Evolutionary conservation across 1,140 invertebrate species (phyloP).

Genomic region (Acyrthosiphon pisum): DNA sequence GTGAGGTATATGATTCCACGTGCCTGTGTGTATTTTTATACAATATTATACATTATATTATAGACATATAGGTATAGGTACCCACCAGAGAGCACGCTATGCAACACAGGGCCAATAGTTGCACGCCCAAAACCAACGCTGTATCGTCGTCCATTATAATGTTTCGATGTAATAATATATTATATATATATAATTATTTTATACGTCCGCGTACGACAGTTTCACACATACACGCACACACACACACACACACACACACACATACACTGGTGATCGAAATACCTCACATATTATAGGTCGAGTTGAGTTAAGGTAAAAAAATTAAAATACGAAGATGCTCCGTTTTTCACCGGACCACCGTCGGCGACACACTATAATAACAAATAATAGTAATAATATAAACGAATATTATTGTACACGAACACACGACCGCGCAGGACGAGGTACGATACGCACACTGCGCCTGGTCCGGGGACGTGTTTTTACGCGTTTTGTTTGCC

Average conservation of each 20-base stretch:
- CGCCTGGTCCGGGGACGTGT: background rate
- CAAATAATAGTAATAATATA: too few relatives aligned
- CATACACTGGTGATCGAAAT: background rate
- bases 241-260: background rate
- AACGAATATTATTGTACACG: background rate
- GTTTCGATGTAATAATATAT: background rate
- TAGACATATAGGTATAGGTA: constrained; percentile 61
- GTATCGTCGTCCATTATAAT: constrained; percentile 74
- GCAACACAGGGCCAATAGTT: constrained; percentile 77
- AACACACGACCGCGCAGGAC: background rate
- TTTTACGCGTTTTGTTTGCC: background rate
- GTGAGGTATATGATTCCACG: too few relatives aligned
- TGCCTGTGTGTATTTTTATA: too few relatives aligned
- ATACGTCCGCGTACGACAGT: background rate
- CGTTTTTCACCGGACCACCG: background rate
- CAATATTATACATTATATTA: too few relatives aligned
- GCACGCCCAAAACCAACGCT: constrained; percentile 76
- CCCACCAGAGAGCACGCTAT: constrained; percentile 78
- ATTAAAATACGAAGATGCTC: background rate
- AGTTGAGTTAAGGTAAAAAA: background rate
- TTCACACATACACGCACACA: background rate
- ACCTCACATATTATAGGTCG: background rate
- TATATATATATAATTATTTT: background rate
- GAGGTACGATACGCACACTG: background rate
- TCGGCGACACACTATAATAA: background rate